phyloP scores from a whole-genome alignment of 2,113 vertebrate species.

The Petrocephalus microphthalmus region DNA sequence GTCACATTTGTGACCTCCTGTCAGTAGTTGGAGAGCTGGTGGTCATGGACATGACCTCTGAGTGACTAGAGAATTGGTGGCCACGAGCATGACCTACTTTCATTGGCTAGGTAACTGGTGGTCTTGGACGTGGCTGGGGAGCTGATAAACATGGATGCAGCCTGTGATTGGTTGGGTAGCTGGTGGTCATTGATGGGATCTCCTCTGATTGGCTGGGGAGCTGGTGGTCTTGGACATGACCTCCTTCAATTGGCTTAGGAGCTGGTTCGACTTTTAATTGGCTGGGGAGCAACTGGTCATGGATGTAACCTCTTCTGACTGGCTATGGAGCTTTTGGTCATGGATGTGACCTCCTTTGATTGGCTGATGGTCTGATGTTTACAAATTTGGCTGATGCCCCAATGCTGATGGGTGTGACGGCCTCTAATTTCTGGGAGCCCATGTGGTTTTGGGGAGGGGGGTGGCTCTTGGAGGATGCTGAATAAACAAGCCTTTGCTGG shows the following conservation, averaged over 20 bases:
- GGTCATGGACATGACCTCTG: background rate
- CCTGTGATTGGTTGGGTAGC: background rate
- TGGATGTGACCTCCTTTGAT: background rate
- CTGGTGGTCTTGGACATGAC: background rate
- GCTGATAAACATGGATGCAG: background rate
- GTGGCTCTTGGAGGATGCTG: background rate
- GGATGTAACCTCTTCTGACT: background rate
- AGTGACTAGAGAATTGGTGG: background rate
- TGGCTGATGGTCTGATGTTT: background rate
- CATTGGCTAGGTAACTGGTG: background rate
- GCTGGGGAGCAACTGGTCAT: background rate
- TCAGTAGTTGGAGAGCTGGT: background rate
- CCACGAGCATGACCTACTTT: background rate
- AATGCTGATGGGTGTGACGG: too few relatives aligned
- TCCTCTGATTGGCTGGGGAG: background rate
- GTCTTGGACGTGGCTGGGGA: background rate
- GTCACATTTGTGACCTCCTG: background rate
- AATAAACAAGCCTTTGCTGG: background rate
- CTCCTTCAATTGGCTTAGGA: background rate
- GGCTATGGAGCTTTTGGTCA: background rate
- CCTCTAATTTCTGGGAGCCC: background rate
- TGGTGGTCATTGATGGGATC: background rate
- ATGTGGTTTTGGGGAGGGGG: background rate
- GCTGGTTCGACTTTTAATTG: background rate
- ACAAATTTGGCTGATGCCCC: background rate